These are phyloP conservation scores for Xerus inauris DNA, from an alignment of 2,113 vertebrate genomes.

Conservation along the genomic window DNA sequence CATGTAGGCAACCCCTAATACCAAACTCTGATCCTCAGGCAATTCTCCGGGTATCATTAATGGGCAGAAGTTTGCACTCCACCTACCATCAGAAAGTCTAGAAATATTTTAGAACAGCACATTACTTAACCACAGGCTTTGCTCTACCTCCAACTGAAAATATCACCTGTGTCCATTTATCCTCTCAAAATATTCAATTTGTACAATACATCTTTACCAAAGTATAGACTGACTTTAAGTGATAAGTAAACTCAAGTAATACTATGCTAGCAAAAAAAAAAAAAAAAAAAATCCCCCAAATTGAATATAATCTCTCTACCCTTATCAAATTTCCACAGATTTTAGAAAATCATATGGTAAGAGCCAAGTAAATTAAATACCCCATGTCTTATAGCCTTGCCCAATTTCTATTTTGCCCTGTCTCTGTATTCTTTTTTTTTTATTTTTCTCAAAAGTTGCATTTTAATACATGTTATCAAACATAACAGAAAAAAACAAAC, in stretches of 20 bases:
- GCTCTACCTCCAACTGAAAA: not conserved
- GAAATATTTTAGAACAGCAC: not conserved
- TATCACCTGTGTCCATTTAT: not conserved
- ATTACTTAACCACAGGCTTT: not conserved
- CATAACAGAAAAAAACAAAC: no score
- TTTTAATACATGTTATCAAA: no score
- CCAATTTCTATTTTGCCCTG: not conserved
- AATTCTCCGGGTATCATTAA: not conserved
- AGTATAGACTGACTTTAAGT: not conserved
- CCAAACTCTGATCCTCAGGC: accelerated
- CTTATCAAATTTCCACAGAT: not conserved
- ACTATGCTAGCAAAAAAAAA: not conserved
- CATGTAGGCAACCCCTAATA: not conserved
- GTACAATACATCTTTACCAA: not conserved
- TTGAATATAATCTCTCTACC: not conserved
- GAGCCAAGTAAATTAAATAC: not conserved
- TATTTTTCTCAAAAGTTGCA: no score
- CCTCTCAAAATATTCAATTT: not conserved
- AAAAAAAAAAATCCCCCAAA: not conserved
- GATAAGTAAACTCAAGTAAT: not conserved
- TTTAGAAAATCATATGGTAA: not conserved
- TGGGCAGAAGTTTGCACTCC: not conserved
- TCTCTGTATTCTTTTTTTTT: not conserved
- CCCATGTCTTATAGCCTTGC: not conserved
- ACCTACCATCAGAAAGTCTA: not conserved